These are phyloP conservation scores for Micromussa lordhowensis DNA, from an alignment of 92 coral and sea anemone species.

Conservation along the genomic window DNA sequence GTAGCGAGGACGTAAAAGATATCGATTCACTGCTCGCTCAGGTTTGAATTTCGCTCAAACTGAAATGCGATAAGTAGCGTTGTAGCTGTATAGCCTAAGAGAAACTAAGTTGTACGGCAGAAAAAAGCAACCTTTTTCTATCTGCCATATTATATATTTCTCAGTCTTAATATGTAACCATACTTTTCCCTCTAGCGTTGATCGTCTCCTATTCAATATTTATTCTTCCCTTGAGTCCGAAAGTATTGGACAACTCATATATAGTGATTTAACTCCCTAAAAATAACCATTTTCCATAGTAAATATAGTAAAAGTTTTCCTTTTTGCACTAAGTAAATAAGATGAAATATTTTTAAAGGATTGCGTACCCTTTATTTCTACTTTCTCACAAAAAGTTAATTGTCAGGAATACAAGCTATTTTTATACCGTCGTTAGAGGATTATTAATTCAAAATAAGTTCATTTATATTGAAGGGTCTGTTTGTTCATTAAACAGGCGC, in stretches of 20 bases:
- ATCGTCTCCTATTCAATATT: too few relatives aligned
- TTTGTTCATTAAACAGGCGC: slow-evolving; percentile 15
- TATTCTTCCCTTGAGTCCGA: background rate
- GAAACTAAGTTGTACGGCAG: too few relatives aligned
- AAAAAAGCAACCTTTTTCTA: background rate
- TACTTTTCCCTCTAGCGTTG: too few relatives aligned
- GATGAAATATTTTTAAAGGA: slow-evolving; percentile 4
- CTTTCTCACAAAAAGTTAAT: background rate
- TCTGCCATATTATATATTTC: background rate
- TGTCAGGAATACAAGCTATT: slow-evolving; percentile 13
- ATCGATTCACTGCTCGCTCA: background rate
- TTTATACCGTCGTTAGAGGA: slow-evolving; percentile 9
- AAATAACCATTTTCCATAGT: background rate
- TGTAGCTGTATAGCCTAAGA: too few relatives aligned
- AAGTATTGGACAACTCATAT: background rate
- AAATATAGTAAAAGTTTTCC: background rate
- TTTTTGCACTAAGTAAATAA: background rate
- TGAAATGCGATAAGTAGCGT: too few relatives aligned
- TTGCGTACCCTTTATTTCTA: background rate
- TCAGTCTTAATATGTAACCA: background rate
- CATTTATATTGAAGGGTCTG: background rate
- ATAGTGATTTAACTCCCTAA: background rate
- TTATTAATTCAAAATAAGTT: background rate
- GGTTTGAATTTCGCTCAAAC: background rate
- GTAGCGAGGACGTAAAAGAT: background rate